Percentiles rank a stretch among this genome's conserved stretches.
Evolutionary conservation across 1,140 invertebrate species (phyloP).

Genomic region (Drosophila pseudoananassae): DNA sequence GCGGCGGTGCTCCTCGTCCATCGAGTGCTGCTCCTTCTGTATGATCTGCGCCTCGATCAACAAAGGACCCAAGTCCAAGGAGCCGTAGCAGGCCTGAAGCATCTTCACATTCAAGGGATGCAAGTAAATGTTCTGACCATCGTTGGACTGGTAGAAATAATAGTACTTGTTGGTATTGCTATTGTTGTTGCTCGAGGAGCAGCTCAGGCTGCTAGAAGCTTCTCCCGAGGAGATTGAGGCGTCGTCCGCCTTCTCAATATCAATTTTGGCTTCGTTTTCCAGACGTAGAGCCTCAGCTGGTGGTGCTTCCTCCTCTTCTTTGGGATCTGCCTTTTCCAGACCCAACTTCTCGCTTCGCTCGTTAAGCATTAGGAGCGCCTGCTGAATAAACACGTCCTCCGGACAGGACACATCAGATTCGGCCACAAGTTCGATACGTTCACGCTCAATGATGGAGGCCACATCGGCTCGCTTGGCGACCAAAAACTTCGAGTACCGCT

Average conservation of each 20-base stretch:
- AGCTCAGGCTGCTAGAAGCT: slow-evolving; percentile 29
- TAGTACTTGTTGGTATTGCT: slow-evolving; percentile 86
- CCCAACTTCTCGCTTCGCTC: slow-evolving; percentile 60
- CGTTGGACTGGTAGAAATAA: slow-evolving; percentile 95
- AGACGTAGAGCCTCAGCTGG: background rate
- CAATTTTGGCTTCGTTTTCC: slow-evolving; percentile 25
- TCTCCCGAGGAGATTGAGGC: slow-evolving; percentile 63
- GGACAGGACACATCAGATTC: slow-evolving; percentile 89
- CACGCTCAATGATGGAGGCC: slow-evolving; percentile 89
- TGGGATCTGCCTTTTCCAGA: slow-evolving; percentile 29
- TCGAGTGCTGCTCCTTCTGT: slow-evolving; percentile 93
- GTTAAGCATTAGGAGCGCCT: slow-evolving; percentile 89
- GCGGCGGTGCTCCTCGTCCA: slow-evolving; percentile 91
- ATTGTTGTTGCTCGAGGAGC: slow-evolving; percentile 60
- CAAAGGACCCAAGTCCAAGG: slow-evolving; percentile 91
- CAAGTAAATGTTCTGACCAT: slow-evolving; percentile 96
- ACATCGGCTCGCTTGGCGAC: slow-evolving; percentile 88
- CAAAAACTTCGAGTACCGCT: slow-evolving; percentile 91
- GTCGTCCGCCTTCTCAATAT: slow-evolving; percentile 54
- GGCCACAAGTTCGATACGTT: slow-evolving; percentile 88
- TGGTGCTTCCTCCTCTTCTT: slow-evolving; percentile 23
- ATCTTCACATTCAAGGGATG: slow-evolving; percentile 96
- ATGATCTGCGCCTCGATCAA: slow-evolving; percentile 90
- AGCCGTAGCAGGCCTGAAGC: slow-evolving; percentile 93
- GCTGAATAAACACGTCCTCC: slow-evolving; percentile 93